Evolutionary conservation across 2,113 vertebrate genomes (phyloP), one percentile per base, ranked within the genome.

Genomic region (Acrocephalus kingi): DNA sequence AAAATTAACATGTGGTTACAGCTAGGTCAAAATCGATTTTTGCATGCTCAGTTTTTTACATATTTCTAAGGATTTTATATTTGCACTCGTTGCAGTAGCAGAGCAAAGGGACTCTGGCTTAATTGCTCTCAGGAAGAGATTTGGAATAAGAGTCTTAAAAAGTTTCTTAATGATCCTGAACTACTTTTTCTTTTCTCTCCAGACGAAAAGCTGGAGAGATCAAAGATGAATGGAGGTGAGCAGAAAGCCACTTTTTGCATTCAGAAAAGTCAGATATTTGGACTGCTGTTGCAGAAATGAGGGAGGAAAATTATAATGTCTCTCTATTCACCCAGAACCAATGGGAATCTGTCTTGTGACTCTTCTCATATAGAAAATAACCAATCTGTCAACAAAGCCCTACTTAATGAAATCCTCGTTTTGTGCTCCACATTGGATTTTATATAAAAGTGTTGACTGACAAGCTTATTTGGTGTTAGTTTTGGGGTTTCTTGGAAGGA

Each of bases 381-480:
- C 41, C 19, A 5, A 54, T 95, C 97, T 97, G 86, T 97, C 97
- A 97, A 59, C 96, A 90, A 85, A 96, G 27, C 66, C 78, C 80
- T 94, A 49, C 54, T 92, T 84, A 95, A 87, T 78, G 76, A 84
- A 95, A 93, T 96, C 84, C 77, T 93, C 28, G 39, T 85, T 84
- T 89, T 94, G 54, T 87, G 66, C 35, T 56, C 51, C 48, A 59
- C 33, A 9, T 48, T 81, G 82, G 39, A 43, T 94, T 96, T 97
- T 94, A 97, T 97, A 69, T 24, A 55, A 89, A 97, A 91, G 83
- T 94, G 96, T 87, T 97, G 97, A 97, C 31, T 95, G 94, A 97
- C 92, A 96, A 88, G 62, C 68, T 90, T 94, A 95, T 89, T 96
- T 78, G 28, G 41, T 89, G 55, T 84, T 93, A 79, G 88, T 74